These are phyloP conservation scores for Epinotia ramella DNA, from an alignment of 2,888 invertebrate species.

Conservation along the genomic window DNA sequence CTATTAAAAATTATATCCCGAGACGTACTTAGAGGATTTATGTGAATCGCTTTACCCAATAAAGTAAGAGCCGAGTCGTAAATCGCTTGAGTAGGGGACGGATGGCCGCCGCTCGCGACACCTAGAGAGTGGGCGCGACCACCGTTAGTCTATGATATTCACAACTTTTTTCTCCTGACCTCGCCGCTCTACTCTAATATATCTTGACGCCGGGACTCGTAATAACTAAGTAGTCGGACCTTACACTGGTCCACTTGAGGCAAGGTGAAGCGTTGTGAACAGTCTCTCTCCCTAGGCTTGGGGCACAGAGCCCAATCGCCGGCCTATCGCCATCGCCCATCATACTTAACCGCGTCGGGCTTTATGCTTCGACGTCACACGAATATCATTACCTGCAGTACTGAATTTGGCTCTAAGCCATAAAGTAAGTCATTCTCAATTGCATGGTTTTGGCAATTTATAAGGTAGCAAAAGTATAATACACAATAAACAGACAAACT, in stretches of 20 bases:
- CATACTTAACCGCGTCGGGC: conserved; percentile 20
- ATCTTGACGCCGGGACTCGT: neutral
- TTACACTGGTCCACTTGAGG: neutral
- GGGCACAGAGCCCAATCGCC: conserved; percentile 50
- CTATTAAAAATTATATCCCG: conserved; percentile 50
- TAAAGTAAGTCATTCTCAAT: neutral
- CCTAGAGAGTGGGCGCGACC: conserved; percentile 80
- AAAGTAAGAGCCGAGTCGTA: conserved; percentile 81
- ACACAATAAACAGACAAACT: too few species aligned
- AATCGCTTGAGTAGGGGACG: conserved; percentile 72
- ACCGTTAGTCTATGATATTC: conserved; percentile 66
- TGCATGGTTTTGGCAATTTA: neutral
- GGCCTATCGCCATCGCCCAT: conserved; percentile 17
- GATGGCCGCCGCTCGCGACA: conserved; percentile 72
- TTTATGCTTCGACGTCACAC: conserved; percentile 40
- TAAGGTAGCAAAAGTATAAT: neutral
- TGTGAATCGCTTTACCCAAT: conserved; percentile 79
- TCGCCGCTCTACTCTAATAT: neutral
- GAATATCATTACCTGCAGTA: conserved; percentile 34
- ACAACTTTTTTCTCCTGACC: neutral
- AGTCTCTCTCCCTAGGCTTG: neutral
- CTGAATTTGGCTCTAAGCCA: conserved; percentile 8
- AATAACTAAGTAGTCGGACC: too few species aligned
- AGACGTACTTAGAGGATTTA: conserved; percentile 70
- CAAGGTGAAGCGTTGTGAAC: neutral